These are phyloP conservation scores for Drosophila paranaensis DNA, from an alignment of 2,888 invertebrate genomes.

Conservation along the genomic window DNA sequence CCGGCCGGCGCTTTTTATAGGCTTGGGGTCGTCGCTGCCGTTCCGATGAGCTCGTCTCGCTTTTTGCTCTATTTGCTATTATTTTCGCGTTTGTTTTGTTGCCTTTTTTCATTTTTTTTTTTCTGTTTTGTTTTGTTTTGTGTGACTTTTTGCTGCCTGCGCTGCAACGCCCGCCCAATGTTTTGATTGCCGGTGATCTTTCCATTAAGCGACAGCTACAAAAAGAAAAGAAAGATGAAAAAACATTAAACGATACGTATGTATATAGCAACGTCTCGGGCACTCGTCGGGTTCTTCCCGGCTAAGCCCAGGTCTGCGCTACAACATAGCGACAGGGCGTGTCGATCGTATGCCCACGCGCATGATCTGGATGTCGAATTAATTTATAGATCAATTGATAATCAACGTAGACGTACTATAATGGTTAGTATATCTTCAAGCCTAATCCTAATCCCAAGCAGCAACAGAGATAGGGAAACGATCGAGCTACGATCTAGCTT, in stretches of 20 bases:
- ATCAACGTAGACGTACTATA: too few species aligned
- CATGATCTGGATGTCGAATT: not conserved
- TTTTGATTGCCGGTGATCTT: conserved; percentile 57
- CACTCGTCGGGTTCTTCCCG: conserved; percentile 46
- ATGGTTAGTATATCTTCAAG: too few species aligned
- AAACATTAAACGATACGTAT: conserved; percentile 6
- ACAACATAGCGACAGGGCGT: conserved; percentile 18
- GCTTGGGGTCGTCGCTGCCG: conserved; percentile 17
- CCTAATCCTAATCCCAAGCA: not conserved
- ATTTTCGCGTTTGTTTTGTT: conserved; percentile 28
- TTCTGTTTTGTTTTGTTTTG: conserved; percentile 9
- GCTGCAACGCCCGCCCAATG: conserved; percentile 20
- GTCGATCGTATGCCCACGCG: conserved; percentile 5
- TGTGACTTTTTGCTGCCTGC: conserved; percentile 4
- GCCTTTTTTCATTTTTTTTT: conserved; percentile 7
- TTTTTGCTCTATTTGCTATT: conserved; percentile 41
- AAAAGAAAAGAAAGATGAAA: conserved; percentile 8
- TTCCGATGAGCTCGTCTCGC: conserved; percentile 14
- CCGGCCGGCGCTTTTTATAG: conserved; percentile 69
- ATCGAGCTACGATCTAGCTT: not conserved
- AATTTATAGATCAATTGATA: not conserved
- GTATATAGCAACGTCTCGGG: conserved; percentile 27
- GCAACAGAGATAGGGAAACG: not conserved
- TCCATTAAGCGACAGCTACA: conserved; percentile 40
- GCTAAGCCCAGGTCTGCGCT: conserved; percentile 34